Evolutionary conservation across 2,888 invertebrate species (phyloP).

Genomic region (Amphipyra berbera): DNA sequence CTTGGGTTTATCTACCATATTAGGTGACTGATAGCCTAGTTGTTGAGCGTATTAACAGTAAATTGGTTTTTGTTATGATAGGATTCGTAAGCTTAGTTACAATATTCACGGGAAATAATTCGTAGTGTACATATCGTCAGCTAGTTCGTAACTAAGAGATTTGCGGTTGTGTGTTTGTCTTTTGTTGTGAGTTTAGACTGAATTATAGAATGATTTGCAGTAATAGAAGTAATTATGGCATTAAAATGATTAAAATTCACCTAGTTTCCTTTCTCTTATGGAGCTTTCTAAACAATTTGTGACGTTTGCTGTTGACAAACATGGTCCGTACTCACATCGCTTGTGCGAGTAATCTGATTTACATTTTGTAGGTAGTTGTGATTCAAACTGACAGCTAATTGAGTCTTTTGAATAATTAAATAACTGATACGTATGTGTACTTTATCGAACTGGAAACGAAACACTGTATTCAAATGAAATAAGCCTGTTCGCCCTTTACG

Average conservation of each 20-base stretch:
- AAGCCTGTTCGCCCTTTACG: constrained; percentile 12
- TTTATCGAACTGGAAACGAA: too few relatives aligned
- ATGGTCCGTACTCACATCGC: too few relatives aligned
- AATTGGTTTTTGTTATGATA: constrained; percentile 6
- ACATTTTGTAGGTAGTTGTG: too few relatives aligned
- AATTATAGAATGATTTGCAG: neutral
- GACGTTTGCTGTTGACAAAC: too few relatives aligned
- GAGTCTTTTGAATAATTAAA: too few relatives aligned
- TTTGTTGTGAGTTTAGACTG: neutral
- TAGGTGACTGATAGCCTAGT: constrained; percentile 11
- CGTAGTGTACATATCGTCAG: neutral
- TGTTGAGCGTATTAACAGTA: constrained; percentile 15
- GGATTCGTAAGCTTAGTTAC: neutral
- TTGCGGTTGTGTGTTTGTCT: constrained; percentile 13
- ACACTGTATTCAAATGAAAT: constrained; percentile 6
- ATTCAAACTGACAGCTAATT: too few relatives aligned
- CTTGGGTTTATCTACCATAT: constrained; percentile 39
- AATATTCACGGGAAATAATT: constrained; percentile 1
- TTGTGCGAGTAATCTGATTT: too few relatives aligned
- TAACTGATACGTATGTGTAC: too few relatives aligned
- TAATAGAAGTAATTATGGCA: too few relatives aligned
- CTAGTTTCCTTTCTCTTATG: too few relatives aligned
- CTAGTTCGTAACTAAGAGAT: constrained; percentile 1
- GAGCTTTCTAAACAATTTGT: too few relatives aligned
- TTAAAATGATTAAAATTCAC: too few relatives aligned